Conservation (phyloP, 2,888 invertebrate species). For the Reticulitermes lucifugus region DNA sequence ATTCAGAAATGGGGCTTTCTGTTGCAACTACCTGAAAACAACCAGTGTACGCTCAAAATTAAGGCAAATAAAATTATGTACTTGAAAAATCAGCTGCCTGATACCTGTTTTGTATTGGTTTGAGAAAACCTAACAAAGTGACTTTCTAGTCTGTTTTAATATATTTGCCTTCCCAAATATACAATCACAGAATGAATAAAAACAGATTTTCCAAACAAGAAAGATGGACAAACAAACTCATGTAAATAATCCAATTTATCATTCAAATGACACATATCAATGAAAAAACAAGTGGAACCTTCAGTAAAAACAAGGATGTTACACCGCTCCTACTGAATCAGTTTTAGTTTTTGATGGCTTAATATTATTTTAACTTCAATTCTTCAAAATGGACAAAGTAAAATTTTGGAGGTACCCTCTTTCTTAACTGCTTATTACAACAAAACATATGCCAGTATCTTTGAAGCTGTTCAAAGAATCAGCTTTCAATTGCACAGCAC, state of each 20-base stretch:
- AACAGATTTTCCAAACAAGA: neutral
- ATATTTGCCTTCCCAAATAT: neutral
- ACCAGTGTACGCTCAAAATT: neutral
- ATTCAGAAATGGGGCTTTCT: neutral
- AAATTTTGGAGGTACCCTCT: neutral
- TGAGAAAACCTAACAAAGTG: constrained; percentile 16
- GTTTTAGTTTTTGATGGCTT: neutral
- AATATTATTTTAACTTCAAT: neutral
- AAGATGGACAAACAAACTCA: neutral
- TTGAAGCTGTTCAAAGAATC: neutral
- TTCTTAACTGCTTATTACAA: neutral
- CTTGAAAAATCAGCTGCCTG: neutral
- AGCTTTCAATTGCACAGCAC: neutral
- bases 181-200: neutral
- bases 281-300: neutral
- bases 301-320: neutral
- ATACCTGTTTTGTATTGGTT: neutral
- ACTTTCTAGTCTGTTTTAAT: neutral
- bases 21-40: neutral
- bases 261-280: neutral
- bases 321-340: neutral
- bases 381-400: neutral
- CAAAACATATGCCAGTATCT: neutral
- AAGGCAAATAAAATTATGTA: neutral
- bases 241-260: neutral